A percentile compares a stretch with the other conserved stretches of the same genome.
phyloP scores from a whole-genome alignment of 2,797 vertebrate species.

The Potorous gilbertii region DNA sequence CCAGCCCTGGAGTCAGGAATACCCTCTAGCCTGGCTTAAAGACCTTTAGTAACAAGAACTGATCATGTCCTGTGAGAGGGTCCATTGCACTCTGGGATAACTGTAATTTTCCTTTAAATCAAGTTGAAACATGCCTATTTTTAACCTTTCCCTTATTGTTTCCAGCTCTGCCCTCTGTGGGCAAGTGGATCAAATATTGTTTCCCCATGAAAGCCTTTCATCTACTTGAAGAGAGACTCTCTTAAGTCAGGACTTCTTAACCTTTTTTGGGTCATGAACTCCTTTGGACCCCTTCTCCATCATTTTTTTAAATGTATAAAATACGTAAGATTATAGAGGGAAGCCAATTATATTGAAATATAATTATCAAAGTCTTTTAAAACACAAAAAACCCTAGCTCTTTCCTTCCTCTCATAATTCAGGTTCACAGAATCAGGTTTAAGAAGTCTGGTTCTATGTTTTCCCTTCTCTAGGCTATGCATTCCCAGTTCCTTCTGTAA shows the following conservation, averaged over 20 bases:
- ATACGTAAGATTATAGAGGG: neutral
- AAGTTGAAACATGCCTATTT: neutral
- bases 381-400: neutral
- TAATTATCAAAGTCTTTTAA: neutral
- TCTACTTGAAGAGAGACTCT: neutral
- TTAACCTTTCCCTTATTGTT: neutral
- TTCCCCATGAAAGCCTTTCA: neutral
- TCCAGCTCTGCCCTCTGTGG: neutral
- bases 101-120: neutral
- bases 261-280: neutral
- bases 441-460: neutral
- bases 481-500: neutral
- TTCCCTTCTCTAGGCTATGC: neutral
- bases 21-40: neutral
- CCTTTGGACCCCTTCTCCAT: neutral
- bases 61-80: neutral
- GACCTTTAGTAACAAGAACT: neutral
- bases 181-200: neutral
- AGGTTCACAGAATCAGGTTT: neutral
- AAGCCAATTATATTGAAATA: neutral
- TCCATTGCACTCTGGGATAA: neutral
- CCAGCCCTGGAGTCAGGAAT: neutral
- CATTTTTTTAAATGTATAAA: neutral
- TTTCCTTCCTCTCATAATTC: neutral
- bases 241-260: neutral